Percentiles rank a stretch among this genome's conserved stretches.
phyloP scores from a whole-genome alignment of 2,113 vertebrate genomes.

The Poeciliopsis retropinna region DNA sequence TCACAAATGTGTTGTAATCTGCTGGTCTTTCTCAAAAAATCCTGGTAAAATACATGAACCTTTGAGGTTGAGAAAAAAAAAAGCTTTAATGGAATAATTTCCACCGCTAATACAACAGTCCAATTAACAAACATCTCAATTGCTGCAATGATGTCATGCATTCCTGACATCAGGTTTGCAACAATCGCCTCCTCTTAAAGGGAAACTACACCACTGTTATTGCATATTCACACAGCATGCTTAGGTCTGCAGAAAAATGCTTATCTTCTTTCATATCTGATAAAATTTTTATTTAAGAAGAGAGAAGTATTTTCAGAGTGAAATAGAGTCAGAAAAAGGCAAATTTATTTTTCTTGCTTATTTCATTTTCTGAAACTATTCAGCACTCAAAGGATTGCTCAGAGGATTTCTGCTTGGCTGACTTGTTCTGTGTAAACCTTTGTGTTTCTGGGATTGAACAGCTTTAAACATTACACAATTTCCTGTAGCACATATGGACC shows the following conservation, averaged over 20 bases:
- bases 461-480: not conserved
- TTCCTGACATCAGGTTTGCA: constrained; percentile 12
- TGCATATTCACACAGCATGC: constrained; percentile 43
- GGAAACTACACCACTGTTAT: constrained; percentile 42
- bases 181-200: constrained; percentile 11
- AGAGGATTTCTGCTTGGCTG: too few species aligned
- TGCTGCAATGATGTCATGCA: not conserved
- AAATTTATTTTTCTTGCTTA: not conserved
- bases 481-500: not conserved
- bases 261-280: constrained; percentile 1
- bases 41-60: not conserved
- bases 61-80: not conserved
- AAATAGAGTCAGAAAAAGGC: not conserved
- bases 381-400: too few species aligned
- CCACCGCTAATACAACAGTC: not conserved
- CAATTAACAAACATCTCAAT: not conserved
- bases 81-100: not conserved
- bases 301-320: not conserved
- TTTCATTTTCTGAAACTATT: too few species aligned
- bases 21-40: not conserved
- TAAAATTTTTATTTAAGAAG: not conserved
- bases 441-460: not conserved
- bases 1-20: too few species aligned
- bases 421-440: not conserved
- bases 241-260: constrained; percentile 27